These are phyloP conservation scores for Cosmia pyralina DNA, from an alignment of 2,888 invertebrate species.

Conservation along the genomic window DNA sequence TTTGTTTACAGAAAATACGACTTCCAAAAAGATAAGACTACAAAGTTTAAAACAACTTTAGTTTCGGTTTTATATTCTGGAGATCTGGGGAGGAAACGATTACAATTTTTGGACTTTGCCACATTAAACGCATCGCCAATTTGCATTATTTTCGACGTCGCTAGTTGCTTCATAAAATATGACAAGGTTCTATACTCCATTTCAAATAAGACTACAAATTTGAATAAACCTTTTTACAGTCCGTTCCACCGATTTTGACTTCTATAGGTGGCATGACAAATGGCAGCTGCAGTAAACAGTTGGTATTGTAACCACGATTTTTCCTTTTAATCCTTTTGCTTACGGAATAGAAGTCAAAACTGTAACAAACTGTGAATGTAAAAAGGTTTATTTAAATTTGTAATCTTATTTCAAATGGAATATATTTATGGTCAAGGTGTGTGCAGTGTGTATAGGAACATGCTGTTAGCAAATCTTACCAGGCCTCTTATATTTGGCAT, in stretches of 20 bases:
- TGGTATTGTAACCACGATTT: too few relatives aligned
- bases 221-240: too few relatives aligned
- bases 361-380: too few relatives aligned
- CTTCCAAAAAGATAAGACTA: background rate
- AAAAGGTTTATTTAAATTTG: too few relatives aligned
- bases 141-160: too few relatives aligned
- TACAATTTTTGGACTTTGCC: background rate
- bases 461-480: slow-evolving; percentile 88
- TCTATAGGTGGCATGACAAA: too few relatives aligned
- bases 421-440: background rate
- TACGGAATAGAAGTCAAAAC: too few relatives aligned
- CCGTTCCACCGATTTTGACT: too few relatives aligned
- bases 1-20: background rate
- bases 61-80: background rate
- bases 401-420: too few relatives aligned
- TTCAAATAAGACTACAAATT: too few relatives aligned
- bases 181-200: background rate
- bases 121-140: background rate
- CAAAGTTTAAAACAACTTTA: background rate
- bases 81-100: background rate
- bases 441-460: slow-evolving; percentile 61
- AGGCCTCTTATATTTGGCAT: slow-evolving; percentile 82
- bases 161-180: background rate
- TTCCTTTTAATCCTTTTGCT: too few relatives aligned
- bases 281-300: too few relatives aligned